These are phyloP conservation scores for Galeruca laticollis DNA, from an alignment of 2,888 invertebrate genomes.

Conservation along the genomic window DNA sequence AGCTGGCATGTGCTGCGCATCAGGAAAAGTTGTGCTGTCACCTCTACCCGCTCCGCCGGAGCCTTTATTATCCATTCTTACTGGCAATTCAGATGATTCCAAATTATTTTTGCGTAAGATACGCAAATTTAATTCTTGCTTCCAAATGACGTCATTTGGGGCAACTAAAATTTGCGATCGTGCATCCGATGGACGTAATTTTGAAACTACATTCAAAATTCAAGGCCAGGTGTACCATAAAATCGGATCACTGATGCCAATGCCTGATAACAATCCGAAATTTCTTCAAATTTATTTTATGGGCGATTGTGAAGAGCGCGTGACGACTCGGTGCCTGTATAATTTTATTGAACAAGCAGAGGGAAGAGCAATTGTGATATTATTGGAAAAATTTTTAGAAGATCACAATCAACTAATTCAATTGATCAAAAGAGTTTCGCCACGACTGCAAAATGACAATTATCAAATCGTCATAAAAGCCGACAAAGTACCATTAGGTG, in stretches of 20 bases:
- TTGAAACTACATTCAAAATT: neutral
- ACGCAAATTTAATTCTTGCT: neutral
- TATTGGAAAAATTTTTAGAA: conserved; percentile 41
- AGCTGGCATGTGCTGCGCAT: no score
- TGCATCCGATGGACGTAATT: neutral
- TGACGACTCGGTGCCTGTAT: conserved; percentile 41
- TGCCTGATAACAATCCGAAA: conserved; percentile 52
- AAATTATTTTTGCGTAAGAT: conserved; percentile 1
- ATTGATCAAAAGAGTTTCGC: conserved; percentile 44
- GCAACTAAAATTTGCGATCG: neutral
- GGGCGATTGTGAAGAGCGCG: conserved; percentile 41
- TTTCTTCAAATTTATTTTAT: no score
- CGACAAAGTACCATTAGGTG: conserved; percentile 34
- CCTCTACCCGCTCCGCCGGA: neutral
- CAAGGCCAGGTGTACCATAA: conserved; percentile 26
- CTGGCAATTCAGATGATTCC: neutral
- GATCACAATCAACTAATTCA: conserved; percentile 41
- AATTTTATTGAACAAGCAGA: conserved; percentile 38
- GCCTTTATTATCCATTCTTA: neutral
- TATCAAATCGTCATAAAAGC: conserved; percentile 38
- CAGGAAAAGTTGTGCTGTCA: no score
- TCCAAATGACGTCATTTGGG: no score
- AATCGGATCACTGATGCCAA: conserved; percentile 40
- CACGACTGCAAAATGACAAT: conserved; percentile 51
- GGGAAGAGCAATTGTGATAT: conserved; percentile 1